A percentile compares a stretch with the other conserved stretches of the same genome.
These are phyloP conservation scores for Cheiracanthium punctorium DNA, from an alignment of 2,888 invertebrate genomes.

Conservation along the genomic window DNA sequence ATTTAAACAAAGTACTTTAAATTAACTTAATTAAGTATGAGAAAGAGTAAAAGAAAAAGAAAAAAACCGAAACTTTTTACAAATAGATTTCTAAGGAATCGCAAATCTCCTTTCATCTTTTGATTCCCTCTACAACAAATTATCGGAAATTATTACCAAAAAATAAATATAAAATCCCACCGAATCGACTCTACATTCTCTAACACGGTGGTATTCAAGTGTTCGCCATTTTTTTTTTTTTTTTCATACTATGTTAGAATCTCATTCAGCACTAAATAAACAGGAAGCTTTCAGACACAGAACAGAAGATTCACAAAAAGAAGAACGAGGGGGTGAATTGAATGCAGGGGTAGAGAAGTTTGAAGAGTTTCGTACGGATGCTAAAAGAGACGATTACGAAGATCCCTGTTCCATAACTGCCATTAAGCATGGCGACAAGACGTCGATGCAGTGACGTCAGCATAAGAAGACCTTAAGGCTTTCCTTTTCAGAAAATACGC, in stretches of 20 bases:
- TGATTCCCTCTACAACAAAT: no score
- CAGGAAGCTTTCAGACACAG: constrained; percentile 54
- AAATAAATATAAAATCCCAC: neutral
- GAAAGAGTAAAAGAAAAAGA: no score
- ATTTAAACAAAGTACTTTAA: no score
- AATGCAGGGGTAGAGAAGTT: neutral
- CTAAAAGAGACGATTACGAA: neutral
- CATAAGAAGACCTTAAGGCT: neutral
- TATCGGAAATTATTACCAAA: neutral
- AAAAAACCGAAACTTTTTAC: no score
- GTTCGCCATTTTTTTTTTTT: neutral
- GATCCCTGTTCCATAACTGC: neutral
- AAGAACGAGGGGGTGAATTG: neutral
- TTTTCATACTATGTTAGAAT: constrained; percentile 14
- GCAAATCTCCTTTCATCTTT: no score
- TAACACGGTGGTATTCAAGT: neutral
- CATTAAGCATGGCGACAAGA: neutral
- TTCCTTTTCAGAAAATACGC: neutral
- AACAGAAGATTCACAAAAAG: constrained; percentile 39
- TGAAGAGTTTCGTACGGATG: neutral
- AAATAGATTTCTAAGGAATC: no score
- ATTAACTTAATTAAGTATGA: no score
- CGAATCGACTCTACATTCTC: neutral
- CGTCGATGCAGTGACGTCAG: neutral
- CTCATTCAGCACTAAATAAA: constrained; percentile 39